A percentile compares a stretch with the other conserved stretches of the same genome.
Conservation (phyloP, 2,888 invertebrate genomes). For the Lasiommata megera region DNA sequence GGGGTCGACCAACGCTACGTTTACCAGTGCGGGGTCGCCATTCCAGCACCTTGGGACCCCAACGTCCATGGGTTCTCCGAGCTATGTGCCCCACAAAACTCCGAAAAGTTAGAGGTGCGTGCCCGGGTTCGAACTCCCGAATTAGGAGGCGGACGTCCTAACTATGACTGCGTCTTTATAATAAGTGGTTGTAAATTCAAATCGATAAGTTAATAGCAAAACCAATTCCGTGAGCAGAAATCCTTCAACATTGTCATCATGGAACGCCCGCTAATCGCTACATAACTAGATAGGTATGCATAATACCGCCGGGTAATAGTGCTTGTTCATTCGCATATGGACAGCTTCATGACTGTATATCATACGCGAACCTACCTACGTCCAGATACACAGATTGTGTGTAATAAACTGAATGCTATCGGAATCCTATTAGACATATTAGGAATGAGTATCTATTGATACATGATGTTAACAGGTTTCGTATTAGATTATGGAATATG, state of each 20-base stretch:
- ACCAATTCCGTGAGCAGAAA: background rate
- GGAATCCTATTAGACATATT: slow-evolving; percentile 71
- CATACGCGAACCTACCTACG: slow-evolving; percentile 27
- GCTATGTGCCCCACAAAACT: too few species aligned
- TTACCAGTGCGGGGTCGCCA: too few species aligned
- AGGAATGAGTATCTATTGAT: slow-evolving; percentile 46
- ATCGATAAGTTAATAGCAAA: background rate
- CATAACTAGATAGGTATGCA: background rate
- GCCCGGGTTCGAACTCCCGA: too few species aligned
- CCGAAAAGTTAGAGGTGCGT: too few species aligned
- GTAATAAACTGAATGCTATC: slow-evolving; percentile 70
- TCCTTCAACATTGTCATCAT: background rate
- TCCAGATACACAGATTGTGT: slow-evolving; percentile 63
- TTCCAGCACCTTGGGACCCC: too few species aligned
- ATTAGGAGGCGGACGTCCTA: too few species aligned
- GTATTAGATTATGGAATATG: slow-evolving; percentile 50
- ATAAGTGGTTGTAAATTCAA: too few species aligned
- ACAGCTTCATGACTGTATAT: slow-evolving; percentile 49
- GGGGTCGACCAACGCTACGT: too few species aligned
- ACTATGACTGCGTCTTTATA: too few species aligned
- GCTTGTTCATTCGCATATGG: slow-evolving; percentile 19
- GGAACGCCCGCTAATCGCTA: background rate
- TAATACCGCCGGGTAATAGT: background rate
- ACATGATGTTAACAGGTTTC: slow-evolving; percentile 63
- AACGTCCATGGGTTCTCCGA: too few species aligned